Percentiles rank a stretch among this genome's conserved stretches.
Evolutionary conservation across 2,888 invertebrate genomes (phyloP).

Genomic region (Brachyopa scutellaris): DNA sequence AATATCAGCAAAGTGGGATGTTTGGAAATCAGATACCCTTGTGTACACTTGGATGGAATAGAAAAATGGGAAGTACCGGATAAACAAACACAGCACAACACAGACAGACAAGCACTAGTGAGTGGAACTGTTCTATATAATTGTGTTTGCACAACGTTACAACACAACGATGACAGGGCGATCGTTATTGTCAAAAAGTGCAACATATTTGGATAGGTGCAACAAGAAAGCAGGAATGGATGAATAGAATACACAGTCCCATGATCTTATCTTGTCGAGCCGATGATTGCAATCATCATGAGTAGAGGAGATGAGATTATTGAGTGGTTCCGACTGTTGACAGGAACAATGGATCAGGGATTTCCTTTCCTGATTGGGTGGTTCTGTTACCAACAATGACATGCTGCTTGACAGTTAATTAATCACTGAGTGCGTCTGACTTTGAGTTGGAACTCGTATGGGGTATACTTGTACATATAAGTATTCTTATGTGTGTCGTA

Average conservation of each 20-base stretch:
- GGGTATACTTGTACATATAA: no score
- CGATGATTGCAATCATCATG: slow-evolving; percentile 59
- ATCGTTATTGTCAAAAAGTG: slow-evolving; percentile 67
- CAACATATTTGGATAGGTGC: slow-evolving; percentile 57
- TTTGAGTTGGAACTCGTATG: slow-evolving; percentile 5
- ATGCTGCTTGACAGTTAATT: slow-evolving; percentile 69
- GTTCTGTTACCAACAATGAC: slow-evolving; percentile 45
- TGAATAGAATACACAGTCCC: neutral
- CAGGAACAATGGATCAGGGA: slow-evolving; percentile 59
- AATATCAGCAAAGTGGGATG: slow-evolving; percentile 71
- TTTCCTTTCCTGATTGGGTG: slow-evolving; percentile 67
- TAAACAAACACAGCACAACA: slow-evolving; percentile 65
- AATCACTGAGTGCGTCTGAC: slow-evolving; percentile 53
- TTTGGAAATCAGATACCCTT: slow-evolving; percentile 72
- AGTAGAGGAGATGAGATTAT: slow-evolving; percentile 48
- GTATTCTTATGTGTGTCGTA: no score
- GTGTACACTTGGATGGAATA: slow-evolving; percentile 36
- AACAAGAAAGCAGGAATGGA: slow-evolving; percentile 25
- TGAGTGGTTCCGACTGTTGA: slow-evolving; percentile 67
- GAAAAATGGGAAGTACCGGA: slow-evolving; percentile 65
- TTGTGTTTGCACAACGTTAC: slow-evolving; percentile 48
- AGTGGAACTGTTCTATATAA: slow-evolving; percentile 49
- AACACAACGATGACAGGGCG: slow-evolving; percentile 32
- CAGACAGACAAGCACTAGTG: slow-evolving; percentile 20
- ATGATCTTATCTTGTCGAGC: slow-evolving; percentile 49